A percentile compares a stretch with the other conserved stretches of the same genome.
These are phyloP conservation scores for Xyrauchen texanus DNA, from an alignment of 2,113 vertebrate genomes.

Conservation along the genomic window DNA sequence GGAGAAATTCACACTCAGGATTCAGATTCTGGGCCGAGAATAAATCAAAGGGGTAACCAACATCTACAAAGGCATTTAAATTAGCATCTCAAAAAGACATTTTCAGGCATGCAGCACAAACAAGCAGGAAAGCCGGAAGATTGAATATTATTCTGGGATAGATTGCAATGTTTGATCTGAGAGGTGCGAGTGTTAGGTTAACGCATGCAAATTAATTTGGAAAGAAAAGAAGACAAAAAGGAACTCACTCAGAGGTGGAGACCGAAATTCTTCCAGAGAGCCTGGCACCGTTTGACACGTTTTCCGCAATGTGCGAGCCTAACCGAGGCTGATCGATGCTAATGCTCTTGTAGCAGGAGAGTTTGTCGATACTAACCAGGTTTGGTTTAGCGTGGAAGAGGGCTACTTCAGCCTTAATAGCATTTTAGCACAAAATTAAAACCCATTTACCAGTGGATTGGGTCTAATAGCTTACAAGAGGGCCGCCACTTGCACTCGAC, in stretches of 20 bases:
- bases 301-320: neutral
- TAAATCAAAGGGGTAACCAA: no score
- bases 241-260: no score
- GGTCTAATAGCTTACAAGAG: slow-evolving; percentile 40
- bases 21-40: no score
- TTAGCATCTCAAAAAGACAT: neutral
- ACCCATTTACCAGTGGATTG: slow-evolving; percentile 50
- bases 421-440: slow-evolving; percentile 64
- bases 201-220: neutral
- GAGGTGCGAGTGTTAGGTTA: neutral
- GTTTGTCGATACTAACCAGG: slow-evolving; percentile 55
- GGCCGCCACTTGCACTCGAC: neutral
- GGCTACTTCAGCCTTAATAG: slow-evolving; percentile 40
- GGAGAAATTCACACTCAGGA: no score
- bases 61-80: neutral
- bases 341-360: slow-evolving; percentile 42
- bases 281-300: neutral
- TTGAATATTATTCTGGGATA: no score
- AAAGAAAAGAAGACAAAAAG: no score
- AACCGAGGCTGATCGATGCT: slow-evolving; percentile 40
- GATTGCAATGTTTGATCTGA: neutral
- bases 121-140: neutral
- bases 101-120: neutral
- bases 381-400: slow-evolving; percentile 49
- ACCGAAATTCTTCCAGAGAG: neutral